A percentile compares a stretch with the other conserved stretches of the same genome.
Evolutionary conservation across 2,888 invertebrate genomes (phyloP).

Genomic region (Agrotis exclamationis): DNA sequence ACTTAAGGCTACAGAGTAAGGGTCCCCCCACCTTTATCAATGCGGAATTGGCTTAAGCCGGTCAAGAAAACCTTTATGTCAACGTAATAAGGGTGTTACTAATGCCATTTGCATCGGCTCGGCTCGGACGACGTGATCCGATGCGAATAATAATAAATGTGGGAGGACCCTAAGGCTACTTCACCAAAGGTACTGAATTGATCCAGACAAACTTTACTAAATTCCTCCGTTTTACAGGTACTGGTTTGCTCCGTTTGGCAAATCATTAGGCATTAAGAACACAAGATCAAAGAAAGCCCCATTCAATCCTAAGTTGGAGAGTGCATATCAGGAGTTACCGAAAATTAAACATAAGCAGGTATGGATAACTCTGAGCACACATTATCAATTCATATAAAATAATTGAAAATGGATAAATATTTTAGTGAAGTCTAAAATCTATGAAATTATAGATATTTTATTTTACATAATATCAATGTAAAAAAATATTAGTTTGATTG

Average conservation of each 20-base stretch:
- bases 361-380: constrained; percentile 57
- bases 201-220: not conserved
- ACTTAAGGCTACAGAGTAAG: too few relatives aligned
- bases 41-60: too few relatives aligned
- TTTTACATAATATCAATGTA: too few relatives aligned
- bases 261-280: constrained; percentile 95
- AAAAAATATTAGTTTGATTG: not conserved
- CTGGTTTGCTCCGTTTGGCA: constrained; percentile 95
- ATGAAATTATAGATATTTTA: too few relatives aligned
- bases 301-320: constrained; percentile 94
- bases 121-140: too few relatives aligned
- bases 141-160: too few relatives aligned
- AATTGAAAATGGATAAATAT: not conserved
- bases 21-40: too few relatives aligned
- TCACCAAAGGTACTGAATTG: too few relatives aligned
- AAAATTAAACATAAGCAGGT: constrained; percentile 96
- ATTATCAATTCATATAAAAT: not conserved
- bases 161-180: too few relatives aligned
- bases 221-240: constrained; percentile 90
- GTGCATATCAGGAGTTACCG: constrained; percentile 93
- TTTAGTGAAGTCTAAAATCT: not conserved
- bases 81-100: too few relatives aligned
- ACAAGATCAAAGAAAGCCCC: constrained; percentile 94
- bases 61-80: too few relatives aligned
- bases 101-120: too few relatives aligned